These are phyloP conservation scores for Corythornis madagascariensis DNA, from an alignment of 2,113 vertebrate genomes.

Conservation along the genomic window DNA sequence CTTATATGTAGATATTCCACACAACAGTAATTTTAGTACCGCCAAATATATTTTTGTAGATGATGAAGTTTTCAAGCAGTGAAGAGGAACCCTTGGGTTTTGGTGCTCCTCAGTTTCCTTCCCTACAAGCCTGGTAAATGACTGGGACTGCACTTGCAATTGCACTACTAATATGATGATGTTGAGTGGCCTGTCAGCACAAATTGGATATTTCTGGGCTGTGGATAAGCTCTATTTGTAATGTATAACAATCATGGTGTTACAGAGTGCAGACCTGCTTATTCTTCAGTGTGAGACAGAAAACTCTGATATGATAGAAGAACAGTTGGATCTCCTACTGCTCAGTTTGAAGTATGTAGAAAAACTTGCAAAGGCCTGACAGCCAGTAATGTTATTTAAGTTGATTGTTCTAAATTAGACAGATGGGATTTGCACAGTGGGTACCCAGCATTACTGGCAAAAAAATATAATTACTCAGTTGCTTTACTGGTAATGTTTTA, in stretches of 20 bases:
- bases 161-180: neutral
- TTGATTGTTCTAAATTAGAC: neutral
- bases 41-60: neutral
- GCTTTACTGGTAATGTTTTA: neutral
- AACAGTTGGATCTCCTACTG: neutral
- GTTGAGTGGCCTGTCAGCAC: neutral
- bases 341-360: neutral
- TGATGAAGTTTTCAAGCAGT: neutral
- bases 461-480: neutral
- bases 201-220: neutral
- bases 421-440: conserved; percentile 24
- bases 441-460: neutral
- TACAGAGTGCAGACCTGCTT: neutral
- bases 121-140: neutral
- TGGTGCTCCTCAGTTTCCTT: neutral
- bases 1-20: neutral
- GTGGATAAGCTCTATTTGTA: neutral
- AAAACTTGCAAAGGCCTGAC: neutral
- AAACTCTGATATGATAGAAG: neutral
- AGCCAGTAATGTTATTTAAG: neutral
- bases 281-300: neutral
- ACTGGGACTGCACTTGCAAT: neutral
- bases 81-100: neutral
- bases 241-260: neutral
- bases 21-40: neutral